A percentile compares a stretch with the other conserved stretches of the same genome.
phyloP scores from a whole-genome alignment of 2,797 vertebrate species.

The Propithecus deckenii region DNA sequence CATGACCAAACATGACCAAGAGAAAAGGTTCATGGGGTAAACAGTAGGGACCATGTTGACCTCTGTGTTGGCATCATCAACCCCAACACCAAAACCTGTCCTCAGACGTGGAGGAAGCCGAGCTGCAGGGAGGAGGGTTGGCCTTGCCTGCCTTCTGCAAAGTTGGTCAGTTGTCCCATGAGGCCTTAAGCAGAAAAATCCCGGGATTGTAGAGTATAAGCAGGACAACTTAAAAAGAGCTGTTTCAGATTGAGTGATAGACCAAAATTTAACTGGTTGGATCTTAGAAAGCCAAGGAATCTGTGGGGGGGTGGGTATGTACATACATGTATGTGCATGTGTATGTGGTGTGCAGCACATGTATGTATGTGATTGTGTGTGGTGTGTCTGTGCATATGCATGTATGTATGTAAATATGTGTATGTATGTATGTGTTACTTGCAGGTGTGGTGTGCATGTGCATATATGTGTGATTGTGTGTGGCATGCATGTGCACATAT shows the following conservation, averaged over 20 bases:
- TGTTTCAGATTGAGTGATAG: background rate
- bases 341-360: background rate
- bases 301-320: too few relatives aligned
- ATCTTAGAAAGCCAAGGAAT: background rate
- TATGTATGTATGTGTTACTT: background rate
- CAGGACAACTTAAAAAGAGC: background rate
- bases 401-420: fast-evolving
- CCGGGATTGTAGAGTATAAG: fast-evolving
- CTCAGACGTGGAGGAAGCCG: background rate
- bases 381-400: background rate
- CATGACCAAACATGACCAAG: background rate
- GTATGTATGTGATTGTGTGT: background rate
- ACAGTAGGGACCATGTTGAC: background rate
- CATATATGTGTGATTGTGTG: background rate
- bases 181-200: background rate
- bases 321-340: background rate
- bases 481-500: background rate
- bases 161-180: fast-evolving
- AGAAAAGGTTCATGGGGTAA: background rate
- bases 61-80: fast-evolving
- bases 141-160: background rate
- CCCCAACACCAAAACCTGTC: background rate
- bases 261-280: background rate
- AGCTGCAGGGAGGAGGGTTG: background rate
- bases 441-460: background rate